Base-by-base conservation (phyloP, 1,140 invertebrate species). In the Drosophila parvula region DNA sequence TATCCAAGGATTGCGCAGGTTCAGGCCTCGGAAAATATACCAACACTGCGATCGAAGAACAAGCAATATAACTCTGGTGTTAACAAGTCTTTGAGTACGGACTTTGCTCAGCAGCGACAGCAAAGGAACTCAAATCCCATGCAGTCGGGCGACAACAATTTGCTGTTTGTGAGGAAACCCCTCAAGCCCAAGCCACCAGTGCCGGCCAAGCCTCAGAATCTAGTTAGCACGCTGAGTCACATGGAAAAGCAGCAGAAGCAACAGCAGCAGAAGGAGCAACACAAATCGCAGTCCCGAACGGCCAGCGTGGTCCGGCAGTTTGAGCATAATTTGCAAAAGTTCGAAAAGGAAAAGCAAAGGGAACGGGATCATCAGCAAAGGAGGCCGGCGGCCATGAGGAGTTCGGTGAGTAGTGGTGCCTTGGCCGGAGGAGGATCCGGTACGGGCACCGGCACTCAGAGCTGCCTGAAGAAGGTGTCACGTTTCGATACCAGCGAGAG, bases 321-420 rank as follows among this genome's bases (percentile, higher is more conserved):
- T 30, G 94, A 94, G 86, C 92, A 93, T 56, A 94, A 93, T 76
- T 91, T 94, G 4, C 92, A 92, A 7, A 93, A 93, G 64, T 94
- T 94, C 51, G 90, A 91, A 36, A 73, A 57, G 12, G 90, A 91
- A 18, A 91, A 91, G 56, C 90, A 91, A 34, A 41, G 86, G 0
- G 63, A 86, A 5, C 50, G 83, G 28, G 78, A 86, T 92, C 73
- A 86, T 92, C 84, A 83, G 18, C 79, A 79, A 1, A 32, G 77
- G 1, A 44, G 32, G 22, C 68, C 81, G 4, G 67, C 77, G 22
- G 70, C 79, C 5, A 91, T 91, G 90, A 53, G 90, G 1, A 74
- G 73, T 9, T 90, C 84, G 7, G 82, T 90, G 27, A 91, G 90
- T 58, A 90, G 88, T 27, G 90, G 90, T 5, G 90, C 90, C 0